Evolutionary conservation across 2,888 invertebrate genomes (phyloP).

Genomic region (Elmis aenea): DNA sequence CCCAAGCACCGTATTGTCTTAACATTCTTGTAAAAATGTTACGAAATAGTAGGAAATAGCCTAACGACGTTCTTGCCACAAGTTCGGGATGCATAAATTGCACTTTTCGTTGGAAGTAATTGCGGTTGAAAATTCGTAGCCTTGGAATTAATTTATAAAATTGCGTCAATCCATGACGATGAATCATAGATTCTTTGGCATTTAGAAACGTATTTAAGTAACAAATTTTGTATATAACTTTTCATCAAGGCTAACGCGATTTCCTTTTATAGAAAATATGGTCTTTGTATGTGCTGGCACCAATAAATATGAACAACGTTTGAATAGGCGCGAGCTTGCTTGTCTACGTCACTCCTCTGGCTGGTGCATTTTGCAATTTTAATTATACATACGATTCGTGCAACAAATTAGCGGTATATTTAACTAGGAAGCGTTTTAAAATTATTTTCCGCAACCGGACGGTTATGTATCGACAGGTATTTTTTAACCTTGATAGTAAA

Average conservation of each 20-base stretch:
- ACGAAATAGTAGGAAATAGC: too few species aligned
- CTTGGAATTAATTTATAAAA: constrained; percentile 21
- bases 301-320: constrained; percentile 3
- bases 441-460: constrained; percentile 5
- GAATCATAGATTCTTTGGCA: constrained; percentile 23
- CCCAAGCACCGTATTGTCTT: too few species aligned
- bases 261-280: constrained; percentile 19
- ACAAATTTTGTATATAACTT: constrained; percentile 17
- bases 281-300: constrained; percentile 1
- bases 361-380: constrained; percentile 7
- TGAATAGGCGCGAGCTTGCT: too few species aligned
- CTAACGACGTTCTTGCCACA: too few species aligned
- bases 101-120: constrained; percentile 5
- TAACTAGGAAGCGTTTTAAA: constrained; percentile 19
- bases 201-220: constrained; percentile 16
- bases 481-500: constrained; percentile 22
- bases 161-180: constrained; percentile 21
- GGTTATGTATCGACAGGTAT: too few species aligned
- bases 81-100: background rate
- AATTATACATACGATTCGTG: constrained; percentile 12
- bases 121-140: constrained; percentile 20
- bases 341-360: too few species aligned
- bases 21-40: too few species aligned
- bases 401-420: constrained; percentile 16
- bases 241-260: constrained; percentile 15